Evolutionary conservation across 2,888 invertebrate species (phyloP).

Genomic region (Ophion ellenae): DNA sequence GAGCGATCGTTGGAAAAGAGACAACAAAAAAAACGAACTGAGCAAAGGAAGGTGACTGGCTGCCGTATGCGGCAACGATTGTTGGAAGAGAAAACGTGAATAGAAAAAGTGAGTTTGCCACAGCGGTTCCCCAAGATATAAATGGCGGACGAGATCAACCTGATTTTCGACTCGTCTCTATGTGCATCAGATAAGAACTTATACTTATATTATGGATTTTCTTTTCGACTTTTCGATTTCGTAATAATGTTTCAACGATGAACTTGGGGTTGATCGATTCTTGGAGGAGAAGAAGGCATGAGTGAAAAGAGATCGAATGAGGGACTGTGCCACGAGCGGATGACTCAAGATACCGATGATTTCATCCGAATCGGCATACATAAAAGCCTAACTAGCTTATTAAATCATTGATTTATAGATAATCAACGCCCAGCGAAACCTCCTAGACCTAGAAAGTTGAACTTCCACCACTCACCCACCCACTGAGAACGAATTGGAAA

Average conservation of each 20-base stretch:
- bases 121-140: constrained; percentile 29
- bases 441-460: background rate
- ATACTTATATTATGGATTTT: no score
- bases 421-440: background rate
- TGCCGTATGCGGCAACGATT: constrained; percentile 10
- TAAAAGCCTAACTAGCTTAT: background rate
- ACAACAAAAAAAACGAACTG: constrained; percentile 27
- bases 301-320: constrained; percentile 51
- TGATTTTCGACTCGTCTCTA: constrained; percentile 13
- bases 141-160: constrained; percentile 45
- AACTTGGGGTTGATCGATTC: no score
- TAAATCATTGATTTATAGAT: background rate
- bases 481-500: no score
- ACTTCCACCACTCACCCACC: background rate
- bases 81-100: constrained; percentile 1
- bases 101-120: constrained; percentile 4
- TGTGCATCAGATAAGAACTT: background rate
- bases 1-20: constrained; percentile 11
- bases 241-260: no score
- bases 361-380: constrained; percentile 13
- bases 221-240: no score
- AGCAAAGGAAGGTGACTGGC: constrained; percentile 25
- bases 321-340: constrained; percentile 4
- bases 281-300: background rate
- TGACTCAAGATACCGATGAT: constrained; percentile 56